These are phyloP conservation scores for Phragmatobia fuliginosa DNA, from an alignment of 2,888 invertebrate species.

Conservation along the genomic window DNA sequence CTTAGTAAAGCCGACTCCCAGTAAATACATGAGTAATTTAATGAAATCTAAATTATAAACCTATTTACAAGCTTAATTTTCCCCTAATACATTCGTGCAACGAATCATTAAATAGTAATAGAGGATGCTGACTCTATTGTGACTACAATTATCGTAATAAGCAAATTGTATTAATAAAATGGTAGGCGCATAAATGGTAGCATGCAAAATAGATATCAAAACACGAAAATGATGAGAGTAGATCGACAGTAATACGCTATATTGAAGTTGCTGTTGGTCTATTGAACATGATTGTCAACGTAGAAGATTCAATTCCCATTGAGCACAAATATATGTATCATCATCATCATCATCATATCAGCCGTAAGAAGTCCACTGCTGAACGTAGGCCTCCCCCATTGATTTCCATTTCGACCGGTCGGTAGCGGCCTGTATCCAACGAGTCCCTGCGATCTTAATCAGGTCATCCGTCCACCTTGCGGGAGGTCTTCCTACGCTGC, in stretches of 20 bases:
- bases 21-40: not conserved
- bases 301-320: too few relatives aligned
- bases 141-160: slow-evolving; percentile 4
- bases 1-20: too few relatives aligned
- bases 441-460: too few relatives aligned
- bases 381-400: too few relatives aligned
- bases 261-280: not conserved
- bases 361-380: too few relatives aligned
- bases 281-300: too few relatives aligned
- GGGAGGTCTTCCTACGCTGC: too few relatives aligned
- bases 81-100: not conserved
- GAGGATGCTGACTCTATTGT: slow-evolving; percentile 11
- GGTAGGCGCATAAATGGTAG: not conserved
- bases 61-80: slow-evolving; percentile 1
- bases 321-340: too few relatives aligned
- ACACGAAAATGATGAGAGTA: not conserved
- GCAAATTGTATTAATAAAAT: not conserved
- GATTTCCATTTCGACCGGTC: too few relatives aligned
- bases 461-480: too few relatives aligned
- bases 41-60: not conserved
- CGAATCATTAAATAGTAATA: slow-evolving; percentile 3
- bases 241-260: not conserved
- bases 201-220: not conserved
- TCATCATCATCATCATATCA: too few relatives aligned
- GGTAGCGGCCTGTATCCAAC: too few relatives aligned